Percentiles rank a stretch among this genome's conserved stretches.
phyloP scores from a whole-genome alignment of 1,140 invertebrate genomes.

The Magallana ariakensis region DNA sequence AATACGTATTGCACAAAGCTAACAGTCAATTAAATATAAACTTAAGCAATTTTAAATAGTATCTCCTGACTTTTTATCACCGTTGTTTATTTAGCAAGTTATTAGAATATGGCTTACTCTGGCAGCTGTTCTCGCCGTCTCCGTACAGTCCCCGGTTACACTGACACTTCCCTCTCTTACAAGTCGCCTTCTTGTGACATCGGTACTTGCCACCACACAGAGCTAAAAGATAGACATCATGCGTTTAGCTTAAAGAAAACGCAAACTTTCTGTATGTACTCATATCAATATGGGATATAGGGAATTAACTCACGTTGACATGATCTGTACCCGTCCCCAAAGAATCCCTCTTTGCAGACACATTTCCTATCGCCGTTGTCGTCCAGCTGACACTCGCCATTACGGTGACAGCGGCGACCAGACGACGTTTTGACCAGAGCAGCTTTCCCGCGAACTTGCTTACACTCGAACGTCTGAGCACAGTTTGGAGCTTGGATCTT shows the following conservation, averaged over 20 bases:
- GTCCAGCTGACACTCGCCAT: constrained; percentile 42
- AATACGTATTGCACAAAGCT: too few relatives aligned
- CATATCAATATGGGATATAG: too few relatives aligned
- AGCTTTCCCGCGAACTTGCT: background rate
- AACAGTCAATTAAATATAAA: too few relatives aligned
- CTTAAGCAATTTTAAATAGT: too few relatives aligned
- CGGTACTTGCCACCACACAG: constrained; percentile 31
- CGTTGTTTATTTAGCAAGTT: too few relatives aligned
- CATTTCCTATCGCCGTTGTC: constrained; percentile 45
- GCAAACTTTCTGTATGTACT: too few relatives aligned
- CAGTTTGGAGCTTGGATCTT: constrained; percentile 39
- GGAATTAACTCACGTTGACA: constrained; percentile 46
- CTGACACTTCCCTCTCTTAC: constrained; percentile 44
- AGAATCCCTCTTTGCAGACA: constrained; percentile 45
- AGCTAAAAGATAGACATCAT: background rate
- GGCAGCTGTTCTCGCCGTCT: constrained; percentile 48
- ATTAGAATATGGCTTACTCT: constrained; percentile 18
- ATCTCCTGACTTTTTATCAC: too few relatives aligned
- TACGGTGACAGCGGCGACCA: constrained; percentile 33
- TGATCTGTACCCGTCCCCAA: constrained; percentile 48
- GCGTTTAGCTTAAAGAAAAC: too few relatives aligned
- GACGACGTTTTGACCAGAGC: background rate
- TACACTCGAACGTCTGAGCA: constrained; percentile 35
- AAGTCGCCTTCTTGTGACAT: constrained; percentile 41
- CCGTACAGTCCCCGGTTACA: constrained; percentile 47